Conservation (phyloP, 1,140 invertebrate species). For the Papilio helenus region DNA sequence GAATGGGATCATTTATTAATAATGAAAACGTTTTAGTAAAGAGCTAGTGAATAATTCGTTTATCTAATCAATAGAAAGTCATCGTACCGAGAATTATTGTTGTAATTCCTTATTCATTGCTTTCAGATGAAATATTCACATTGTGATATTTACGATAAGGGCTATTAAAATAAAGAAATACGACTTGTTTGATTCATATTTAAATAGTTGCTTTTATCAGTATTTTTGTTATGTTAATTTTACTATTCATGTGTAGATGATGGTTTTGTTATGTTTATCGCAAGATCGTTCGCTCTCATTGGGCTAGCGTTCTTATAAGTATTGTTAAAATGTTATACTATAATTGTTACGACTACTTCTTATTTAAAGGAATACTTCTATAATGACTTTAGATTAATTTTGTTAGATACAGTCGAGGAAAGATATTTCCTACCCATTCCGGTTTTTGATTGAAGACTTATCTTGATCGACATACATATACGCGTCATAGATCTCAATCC, state of each 20-base stretch:
- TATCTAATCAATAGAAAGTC: conserved; percentile 2
- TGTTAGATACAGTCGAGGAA: no score
- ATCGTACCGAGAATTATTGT: not conserved
- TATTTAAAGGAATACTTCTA: no score
- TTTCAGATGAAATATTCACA: not conserved
- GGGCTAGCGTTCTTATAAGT: not conserved
- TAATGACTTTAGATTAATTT: no score
- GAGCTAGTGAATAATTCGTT: conserved; percentile 4
- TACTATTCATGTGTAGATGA: not conserved
- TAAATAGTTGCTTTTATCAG: not conserved
- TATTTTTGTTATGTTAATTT: not conserved
- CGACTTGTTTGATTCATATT: not conserved
- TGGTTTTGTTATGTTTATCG: not conserved
- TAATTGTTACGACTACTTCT: no score
- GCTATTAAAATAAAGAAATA: not conserved
- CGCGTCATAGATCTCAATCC: no score
- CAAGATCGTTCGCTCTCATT: not conserved
- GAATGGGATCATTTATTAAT: not conserved
- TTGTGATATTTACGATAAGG: not conserved
- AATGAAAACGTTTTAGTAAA: not conserved
- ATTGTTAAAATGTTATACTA: no score
- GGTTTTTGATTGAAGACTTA: no score
- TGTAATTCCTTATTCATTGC: not conserved
- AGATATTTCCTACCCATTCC: no score
- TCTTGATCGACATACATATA: no score